Evolutionary conservation across 2,113 vertebrate genomes (phyloP), one percentile per base, ranked within the genome.

Genomic region (Brienomyrus longianalis): DNA sequence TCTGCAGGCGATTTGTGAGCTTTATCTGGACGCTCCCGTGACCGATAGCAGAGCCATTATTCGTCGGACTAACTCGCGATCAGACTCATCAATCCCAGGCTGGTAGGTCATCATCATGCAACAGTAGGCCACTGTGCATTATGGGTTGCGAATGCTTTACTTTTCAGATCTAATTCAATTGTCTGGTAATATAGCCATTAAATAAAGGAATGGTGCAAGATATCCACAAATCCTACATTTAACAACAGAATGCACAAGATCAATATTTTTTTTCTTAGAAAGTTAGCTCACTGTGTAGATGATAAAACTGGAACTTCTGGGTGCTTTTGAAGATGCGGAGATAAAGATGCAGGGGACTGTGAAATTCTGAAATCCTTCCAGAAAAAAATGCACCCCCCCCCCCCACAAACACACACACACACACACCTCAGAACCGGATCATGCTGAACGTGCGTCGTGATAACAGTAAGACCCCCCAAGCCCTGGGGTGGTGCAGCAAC

Each of bases 391-490:
- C 83, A 50, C 52, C 5, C 56, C 59, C 23, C 6, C 21, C 74
- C 10, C 88, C 17, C 50, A 39, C 51, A n/a, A n/a, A n/a, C n/a
- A n/a, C n/a, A 31, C 0, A 31, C 31, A 31, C 31, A 31, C 31
- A 31, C 31, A 31, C 39, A 39, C 39, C 39, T 39, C 39, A 39
- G 1, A 39, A 39, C 39, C 39, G 39, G 39, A 39, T 39, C 83
- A 47, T 21, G 13, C 21, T 84, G 74, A 45, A 45, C 5, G 56
- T 66, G n/a, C 39, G 39, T 66, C 88, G 19, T 31, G 21, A 23
- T 47, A 35, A 39, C 86, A 92, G 93, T 94, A 93, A 95, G 92
- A 88, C 31, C 7, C 39, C 92, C 91, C 90, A 90, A 92, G 88
- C 77, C 80, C 84, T 90, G 77, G 89, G 89, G 91, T 92, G 66